Percentiles rank a stretch among this genome's conserved stretches.
phyloP scores from a whole-genome alignment of 2,797 vertebrate genomes.

The Lindbergichthys nudifrons region DNA sequence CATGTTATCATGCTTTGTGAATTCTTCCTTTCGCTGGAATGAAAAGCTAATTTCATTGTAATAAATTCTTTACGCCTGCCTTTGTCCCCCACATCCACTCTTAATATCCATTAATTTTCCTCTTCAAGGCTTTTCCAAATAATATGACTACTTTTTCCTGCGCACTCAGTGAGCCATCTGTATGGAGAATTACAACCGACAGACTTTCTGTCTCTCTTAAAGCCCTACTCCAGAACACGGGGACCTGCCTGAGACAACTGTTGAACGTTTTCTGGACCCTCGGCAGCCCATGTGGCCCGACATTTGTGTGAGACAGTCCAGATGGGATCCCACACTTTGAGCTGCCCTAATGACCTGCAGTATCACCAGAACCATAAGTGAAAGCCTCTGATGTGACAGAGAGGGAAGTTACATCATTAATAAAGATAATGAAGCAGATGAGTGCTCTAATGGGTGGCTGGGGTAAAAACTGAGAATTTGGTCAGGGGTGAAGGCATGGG shows the following conservation, averaged over 20 bases:
- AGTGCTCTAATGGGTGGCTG: slow-evolving; percentile 72
- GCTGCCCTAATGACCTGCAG: slow-evolving; percentile 73
- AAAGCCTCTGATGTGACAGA: slow-evolving; percentile 77
- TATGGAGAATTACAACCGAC: slow-evolving; percentile 58
- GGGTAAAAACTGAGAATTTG: slow-evolving; percentile 65
- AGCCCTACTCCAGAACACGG: slow-evolving; percentile 52
- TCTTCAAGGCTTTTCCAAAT: slow-evolving; percentile 68
- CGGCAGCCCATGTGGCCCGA: slow-evolving; percentile 64
- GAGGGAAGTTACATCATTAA: slow-evolving; percentile 78
- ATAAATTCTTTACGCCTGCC: slow-evolving; percentile 51
- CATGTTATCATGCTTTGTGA: slow-evolving; percentile 61
- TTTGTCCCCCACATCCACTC: slow-evolving; percentile 52
- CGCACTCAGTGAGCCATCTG: slow-evolving; percentile 48
- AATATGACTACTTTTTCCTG: slow-evolving; percentile 67
- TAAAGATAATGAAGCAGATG: slow-evolving; percentile 81
- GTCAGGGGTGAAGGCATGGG: slow-evolving; percentile 56
- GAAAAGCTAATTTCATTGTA: slow-evolving; percentile 57
- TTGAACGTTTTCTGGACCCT: slow-evolving; percentile 72
- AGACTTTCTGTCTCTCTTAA: slow-evolving; percentile 73
- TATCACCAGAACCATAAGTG: slow-evolving; percentile 68
- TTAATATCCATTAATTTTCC: slow-evolving; percentile 70
- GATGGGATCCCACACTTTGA: slow-evolving; percentile 79
- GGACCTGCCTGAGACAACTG: slow-evolving; percentile 68
- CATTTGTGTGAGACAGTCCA: slow-evolving; percentile 80
- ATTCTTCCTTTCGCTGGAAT: slow-evolving; percentile 47